Base-by-base conservation (phyloP, 2,888 invertebrate species). In the Synergus itoensis region DNA sequence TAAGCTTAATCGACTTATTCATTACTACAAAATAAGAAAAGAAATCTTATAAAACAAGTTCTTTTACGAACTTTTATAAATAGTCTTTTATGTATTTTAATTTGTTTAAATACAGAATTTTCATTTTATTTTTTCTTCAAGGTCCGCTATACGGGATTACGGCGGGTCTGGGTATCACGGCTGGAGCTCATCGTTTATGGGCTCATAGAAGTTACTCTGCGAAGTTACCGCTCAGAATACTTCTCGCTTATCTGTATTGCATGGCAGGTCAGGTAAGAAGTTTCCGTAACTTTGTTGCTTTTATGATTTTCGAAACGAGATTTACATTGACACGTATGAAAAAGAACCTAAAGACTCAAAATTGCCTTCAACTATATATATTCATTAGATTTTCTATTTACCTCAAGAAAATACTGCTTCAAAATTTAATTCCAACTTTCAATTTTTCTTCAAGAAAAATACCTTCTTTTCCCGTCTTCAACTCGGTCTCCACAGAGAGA, bases 121-220 rank as follows among this genome's bases (percentile, higher is more conserved):
- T 28, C n/a, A 48, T 69, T 67, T 79, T 78, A 48, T 80, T 77
- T 73, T 81, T 67, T 81, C 76, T 80, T 77, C 18, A 77, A 91
- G 91, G 60, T 83, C 53, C 84, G 5, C 9, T 79, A 16, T 89
- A 87, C 79, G 89, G 89, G 43, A 5, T 83, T 28, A 77, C 77
- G 4, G 80, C 87, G 3, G 91, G 91, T 36, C 89, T 98, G 82
- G 98, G 98, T 11, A 95, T 97, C 63, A 98, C 98, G 0, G 97
- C 97, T 0, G 99, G 99, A 0, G 96, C 97, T 0, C 99, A 99
- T 92, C 94, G 99, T 82, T 93, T 99, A 69, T 99, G 99, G 99
- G 96, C 99, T 0, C 99, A 99, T 92, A 93, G 94, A 79, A 94
- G 97, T 2, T 99, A 98, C 92, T 95, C 95, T 86, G 99, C 98